phyloP scores from a whole-genome alignment of 2,888 invertebrate species.

The Cenopis cana region DNA sequence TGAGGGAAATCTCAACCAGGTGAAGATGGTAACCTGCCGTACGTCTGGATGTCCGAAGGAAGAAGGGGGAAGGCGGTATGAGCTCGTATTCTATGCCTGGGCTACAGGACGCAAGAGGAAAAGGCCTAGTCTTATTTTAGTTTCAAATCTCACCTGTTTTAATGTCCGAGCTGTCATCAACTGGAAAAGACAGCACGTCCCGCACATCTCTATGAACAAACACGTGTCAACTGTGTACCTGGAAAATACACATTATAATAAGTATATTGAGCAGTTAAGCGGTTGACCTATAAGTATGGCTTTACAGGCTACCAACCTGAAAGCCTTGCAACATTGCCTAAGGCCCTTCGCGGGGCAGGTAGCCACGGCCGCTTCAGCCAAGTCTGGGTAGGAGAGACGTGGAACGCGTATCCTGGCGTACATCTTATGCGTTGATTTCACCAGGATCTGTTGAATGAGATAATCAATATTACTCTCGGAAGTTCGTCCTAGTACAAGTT shows the following conservation, averaged over 20 bases:
- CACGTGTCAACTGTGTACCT: slow-evolving; percentile 65
- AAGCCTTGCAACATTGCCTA: slow-evolving; percentile 60
- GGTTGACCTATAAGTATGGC: no score
- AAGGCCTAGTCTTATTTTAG: no score
- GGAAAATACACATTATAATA: slow-evolving; percentile 31
- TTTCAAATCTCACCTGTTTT: slow-evolving; percentile 57
- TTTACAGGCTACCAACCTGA: no score
- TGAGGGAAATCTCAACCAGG: no score
- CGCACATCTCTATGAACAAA: slow-evolving; percentile 63
- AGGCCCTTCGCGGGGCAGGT: slow-evolving; percentile 58
- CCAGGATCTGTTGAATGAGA: slow-evolving; percentile 60
- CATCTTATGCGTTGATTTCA: slow-evolving; percentile 66
- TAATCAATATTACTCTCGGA: no score
- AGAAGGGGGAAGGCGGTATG: no score
- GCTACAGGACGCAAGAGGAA: no score
- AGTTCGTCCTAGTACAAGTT: no score
- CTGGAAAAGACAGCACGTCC: slow-evolving; percentile 69
- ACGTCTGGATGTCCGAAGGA: no score
- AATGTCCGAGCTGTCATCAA: slow-evolving; percentile 68
- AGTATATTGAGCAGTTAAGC: no score
- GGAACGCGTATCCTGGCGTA: slow-evolving; percentile 63
- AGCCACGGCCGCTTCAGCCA: slow-evolving; percentile 65
- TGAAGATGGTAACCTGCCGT: no score
- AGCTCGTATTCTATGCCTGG: no score
- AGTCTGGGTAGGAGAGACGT: slow-evolving; percentile 65